Conservation (phyloP, 2,888 invertebrate genomes). For the Congeria kusceri region DNA sequence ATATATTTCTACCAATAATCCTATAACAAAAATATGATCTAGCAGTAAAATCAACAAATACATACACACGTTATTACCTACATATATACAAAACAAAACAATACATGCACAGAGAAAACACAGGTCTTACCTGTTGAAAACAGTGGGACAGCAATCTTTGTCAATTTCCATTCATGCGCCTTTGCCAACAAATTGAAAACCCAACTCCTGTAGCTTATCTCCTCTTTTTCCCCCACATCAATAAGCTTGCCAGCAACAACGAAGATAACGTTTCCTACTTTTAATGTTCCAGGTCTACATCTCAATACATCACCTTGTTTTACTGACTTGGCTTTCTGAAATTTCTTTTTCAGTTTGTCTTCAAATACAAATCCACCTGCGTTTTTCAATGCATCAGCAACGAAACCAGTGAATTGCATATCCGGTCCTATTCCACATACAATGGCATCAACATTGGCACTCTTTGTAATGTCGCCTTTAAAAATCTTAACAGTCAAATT, state of each 20-base stretch:
- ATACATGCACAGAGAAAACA: not conserved
- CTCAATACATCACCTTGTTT: constrained; percentile 22
- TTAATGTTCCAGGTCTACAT: constrained; percentile 18
- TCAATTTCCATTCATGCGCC: constrained; percentile 17
- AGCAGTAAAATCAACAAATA: no score
- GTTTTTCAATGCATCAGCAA: constrained; percentile 35
- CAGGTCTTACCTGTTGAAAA: constrained; percentile 46
- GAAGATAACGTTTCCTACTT: constrained; percentile 32
- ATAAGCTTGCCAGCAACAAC: constrained; percentile 25
- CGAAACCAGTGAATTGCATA: constrained; percentile 29
- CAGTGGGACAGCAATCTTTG: constrained; percentile 43
- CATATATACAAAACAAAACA: no score
- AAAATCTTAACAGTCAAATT: constrained; percentile 42
- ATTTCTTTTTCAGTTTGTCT: not conserved
- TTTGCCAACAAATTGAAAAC: constrained; percentile 25
- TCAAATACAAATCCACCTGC: constrained; percentile 33
- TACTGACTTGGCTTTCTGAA: not conserved
- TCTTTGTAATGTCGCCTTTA: constrained; percentile 40
- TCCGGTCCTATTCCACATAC: constrained; percentile 42
- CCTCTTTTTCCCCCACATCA: constrained; percentile 13
- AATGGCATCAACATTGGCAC: constrained; percentile 46
- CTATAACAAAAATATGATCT: no score
- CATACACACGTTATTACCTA: no score
- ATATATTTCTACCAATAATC: no score
- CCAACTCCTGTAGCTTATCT: constrained; percentile 16